These are phyloP conservation scores for Tor tambroides DNA, from an alignment of 2,113 vertebrate genomes.

Conservation along the genomic window DNA sequence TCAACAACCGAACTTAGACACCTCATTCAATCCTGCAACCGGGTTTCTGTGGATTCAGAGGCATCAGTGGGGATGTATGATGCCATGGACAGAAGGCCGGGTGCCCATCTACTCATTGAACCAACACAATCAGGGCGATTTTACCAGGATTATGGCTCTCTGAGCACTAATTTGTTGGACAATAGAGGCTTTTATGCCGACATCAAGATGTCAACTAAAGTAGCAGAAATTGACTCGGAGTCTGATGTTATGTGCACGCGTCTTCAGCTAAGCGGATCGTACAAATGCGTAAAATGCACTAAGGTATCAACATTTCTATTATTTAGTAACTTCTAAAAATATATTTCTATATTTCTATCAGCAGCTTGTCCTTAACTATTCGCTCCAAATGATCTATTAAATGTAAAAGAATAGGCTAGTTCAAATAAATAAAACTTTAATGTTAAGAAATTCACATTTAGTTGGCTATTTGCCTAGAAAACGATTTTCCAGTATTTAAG, in stretches of 20 bases:
- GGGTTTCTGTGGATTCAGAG: constrained; percentile 72
- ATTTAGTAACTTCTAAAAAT: background rate
- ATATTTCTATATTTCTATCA: background rate
- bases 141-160: constrained; percentile 76
- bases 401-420: no score
- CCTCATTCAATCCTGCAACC: constrained; percentile 80
- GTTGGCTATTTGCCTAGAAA: background rate
- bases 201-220: constrained; percentile 74
- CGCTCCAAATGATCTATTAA: no score
- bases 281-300: constrained; percentile 94
- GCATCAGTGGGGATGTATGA: constrained; percentile 77
- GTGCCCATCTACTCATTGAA: constrained; percentile 67
- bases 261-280: constrained; percentile 81
- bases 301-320: constrained; percentile 79
- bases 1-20: constrained; percentile 83
- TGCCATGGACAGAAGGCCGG: constrained; percentile 68
- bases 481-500: background rate
- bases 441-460: background rate
- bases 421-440: no score
- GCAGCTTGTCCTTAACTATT: no score
- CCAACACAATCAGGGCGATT: constrained; percentile 67
- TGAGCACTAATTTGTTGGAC: constrained; percentile 60
- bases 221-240: constrained; percentile 83
- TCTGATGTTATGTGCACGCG: constrained; percentile 83
- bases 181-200: constrained; percentile 68